These are phyloP conservation scores for Papilio demoleus DNA, from an alignment of 2,888 invertebrate genomes.

Conservation along the genomic window DNA sequence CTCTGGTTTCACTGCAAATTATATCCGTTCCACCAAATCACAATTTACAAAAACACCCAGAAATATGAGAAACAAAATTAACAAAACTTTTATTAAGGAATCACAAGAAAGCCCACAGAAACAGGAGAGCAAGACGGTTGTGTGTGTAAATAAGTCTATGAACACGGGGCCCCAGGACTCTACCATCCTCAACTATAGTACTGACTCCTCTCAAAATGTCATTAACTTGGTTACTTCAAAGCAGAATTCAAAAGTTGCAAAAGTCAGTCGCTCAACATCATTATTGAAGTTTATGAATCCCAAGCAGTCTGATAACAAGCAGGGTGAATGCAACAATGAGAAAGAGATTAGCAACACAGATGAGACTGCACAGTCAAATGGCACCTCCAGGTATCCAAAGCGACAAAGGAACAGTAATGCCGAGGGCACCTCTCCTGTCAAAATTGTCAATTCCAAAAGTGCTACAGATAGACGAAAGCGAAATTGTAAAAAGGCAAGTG, in stretches of 20 bases:
- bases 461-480: slow-evolving; percentile 50
- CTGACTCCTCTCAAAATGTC: slow-evolving; percentile 71
- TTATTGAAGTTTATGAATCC: slow-evolving; percentile 66
- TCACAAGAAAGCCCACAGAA: slow-evolving; percentile 52
- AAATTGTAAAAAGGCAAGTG: slow-evolving; percentile 53
- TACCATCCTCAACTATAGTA: slow-evolving; percentile 62
- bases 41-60: slow-evolving; percentile 64
- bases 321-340: slow-evolving; percentile 43
- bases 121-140: slow-evolving; percentile 56
- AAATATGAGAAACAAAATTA: slow-evolving; percentile 63
- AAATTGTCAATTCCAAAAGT: slow-evolving; percentile 42
- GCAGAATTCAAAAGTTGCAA: slow-evolving; percentile 54
- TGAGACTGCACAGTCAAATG: slow-evolving; percentile 64
- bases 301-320: slow-evolving; percentile 51
- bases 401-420: slow-evolving; percentile 53
- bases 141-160: slow-evolving; percentile 66
- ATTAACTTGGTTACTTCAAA: slow-evolving; percentile 66
- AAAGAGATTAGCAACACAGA: slow-evolving; percentile 55
- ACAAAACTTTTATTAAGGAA: slow-evolving; percentile 62
- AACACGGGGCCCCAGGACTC: slow-evolving; percentile 57
- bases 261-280: slow-evolving; percentile 64
- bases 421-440: slow-evolving; percentile 31
- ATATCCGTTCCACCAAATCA: slow-evolving; percentile 76
- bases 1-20: slow-evolving; percentile 78
- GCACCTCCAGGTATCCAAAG: slow-evolving; percentile 68